Conservation (phyloP, 1,140 invertebrate genomes). For the Mizuhopecten yessoensis region DNA sequence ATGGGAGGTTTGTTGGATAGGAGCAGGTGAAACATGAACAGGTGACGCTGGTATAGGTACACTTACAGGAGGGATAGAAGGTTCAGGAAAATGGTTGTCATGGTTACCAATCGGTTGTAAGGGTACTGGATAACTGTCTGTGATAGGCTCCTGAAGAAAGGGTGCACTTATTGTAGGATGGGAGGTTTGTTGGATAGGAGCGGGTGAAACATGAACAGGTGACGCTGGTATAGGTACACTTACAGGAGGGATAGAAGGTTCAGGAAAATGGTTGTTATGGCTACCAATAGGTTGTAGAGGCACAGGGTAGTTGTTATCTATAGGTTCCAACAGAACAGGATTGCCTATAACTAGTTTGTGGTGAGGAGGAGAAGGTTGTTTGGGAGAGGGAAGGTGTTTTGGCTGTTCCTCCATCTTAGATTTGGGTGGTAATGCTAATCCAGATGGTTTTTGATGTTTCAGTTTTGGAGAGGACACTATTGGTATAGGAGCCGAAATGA, state of each 20-base stretch:
- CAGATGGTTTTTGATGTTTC: neutral
- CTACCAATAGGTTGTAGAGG: neutral
- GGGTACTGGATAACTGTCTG: neutral
- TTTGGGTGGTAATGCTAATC: neutral
- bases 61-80: neutral
- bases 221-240: no score
- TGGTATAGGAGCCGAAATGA: neutral
- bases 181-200: neutral
- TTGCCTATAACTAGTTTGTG: neutral
- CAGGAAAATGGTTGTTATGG: no score
- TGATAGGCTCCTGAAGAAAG: neutral
- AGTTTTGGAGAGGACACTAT: neutral
- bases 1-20: neutral
- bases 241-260: no score
- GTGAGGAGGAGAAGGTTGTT: neutral
- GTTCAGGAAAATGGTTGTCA: neutral
- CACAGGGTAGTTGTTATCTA: neutral
- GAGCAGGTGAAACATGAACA: neutral
- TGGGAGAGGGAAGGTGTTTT: neutral
- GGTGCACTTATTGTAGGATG: neutral
- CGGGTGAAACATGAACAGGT: neutral
- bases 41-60: neutral
- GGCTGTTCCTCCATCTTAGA: neutral
- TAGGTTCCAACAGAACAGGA: neutral
- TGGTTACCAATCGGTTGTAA: conserved; percentile 20